Evolutionary conservation across 2,888 invertebrate species (phyloP).

Genomic region (Mesochorus sp.): DNA sequence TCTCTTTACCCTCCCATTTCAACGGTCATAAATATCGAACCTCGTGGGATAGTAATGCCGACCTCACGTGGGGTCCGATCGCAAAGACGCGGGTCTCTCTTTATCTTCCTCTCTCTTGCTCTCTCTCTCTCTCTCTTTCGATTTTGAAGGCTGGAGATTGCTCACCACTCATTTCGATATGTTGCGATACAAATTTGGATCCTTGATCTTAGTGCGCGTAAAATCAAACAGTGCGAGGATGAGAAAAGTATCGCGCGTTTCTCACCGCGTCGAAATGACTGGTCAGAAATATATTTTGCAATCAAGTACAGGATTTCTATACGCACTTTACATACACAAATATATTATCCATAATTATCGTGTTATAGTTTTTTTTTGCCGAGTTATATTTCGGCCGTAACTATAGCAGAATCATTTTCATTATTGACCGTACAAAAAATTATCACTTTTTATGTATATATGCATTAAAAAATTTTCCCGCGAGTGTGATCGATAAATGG

Average conservation of each 20-base stretch:
- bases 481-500: no score
- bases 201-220: constrained; percentile 14
- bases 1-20: constrained; percentile 17
- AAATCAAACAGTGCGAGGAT: constrained; percentile 12
- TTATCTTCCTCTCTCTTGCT: constrained; percentile 57
- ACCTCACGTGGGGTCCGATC: constrained; percentile 76
- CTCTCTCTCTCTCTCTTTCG: no score
- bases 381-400: neutral
- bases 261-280: constrained; percentile 46
- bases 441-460: no score
- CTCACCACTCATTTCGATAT: constrained; percentile 40
- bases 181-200: constrained; percentile 24
- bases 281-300: constrained; percentile 37
- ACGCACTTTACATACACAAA: neutral
- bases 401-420: neutral
- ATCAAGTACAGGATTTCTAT: constrained; percentile 13
- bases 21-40: constrained; percentile 67
- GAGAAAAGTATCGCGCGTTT: constrained; percentile 59
- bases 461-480: neutral
- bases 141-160: constrained; percentile 46
- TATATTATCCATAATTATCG: no score
- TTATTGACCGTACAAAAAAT: neutral
- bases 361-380: no score
- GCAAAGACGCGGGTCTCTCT: constrained; percentile 72
- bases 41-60: constrained; percentile 73